Percentiles rank a stretch among this genome's conserved stretches.
phyloP scores from a whole-genome alignment of 2,113 vertebrate species.

The Heloderma charlesbogerti region DNA sequence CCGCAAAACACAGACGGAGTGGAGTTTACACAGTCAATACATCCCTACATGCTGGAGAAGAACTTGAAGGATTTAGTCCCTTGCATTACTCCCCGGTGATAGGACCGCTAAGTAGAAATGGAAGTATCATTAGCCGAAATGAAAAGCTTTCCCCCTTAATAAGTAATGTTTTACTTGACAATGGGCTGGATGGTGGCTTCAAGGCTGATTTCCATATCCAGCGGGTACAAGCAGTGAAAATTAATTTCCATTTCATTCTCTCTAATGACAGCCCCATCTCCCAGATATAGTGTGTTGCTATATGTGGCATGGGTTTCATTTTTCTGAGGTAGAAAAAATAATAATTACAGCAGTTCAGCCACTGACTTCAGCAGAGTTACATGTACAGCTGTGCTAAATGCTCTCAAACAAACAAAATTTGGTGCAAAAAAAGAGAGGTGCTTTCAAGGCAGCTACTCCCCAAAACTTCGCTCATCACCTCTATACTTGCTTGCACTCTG shows the following conservation, averaged over 20 bases:
- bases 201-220: slow-evolving; percentile 69
- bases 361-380: slow-evolving; percentile 31
- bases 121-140: slow-evolving; percentile 32
- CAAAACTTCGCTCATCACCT: neutral
- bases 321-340: slow-evolving; percentile 40
- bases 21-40: no score
- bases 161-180: slow-evolving; percentile 58
- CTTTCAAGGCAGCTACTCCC: neutral
- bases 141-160: slow-evolving; percentile 51
- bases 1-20: no score
- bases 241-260: slow-evolving; percentile 70
- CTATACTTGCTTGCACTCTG: neutral
- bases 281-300: slow-evolving; percentile 68
- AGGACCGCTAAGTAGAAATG: slow-evolving; percentile 41
- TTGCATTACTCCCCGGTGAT: slow-evolving; percentile 29
- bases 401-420: neutral
- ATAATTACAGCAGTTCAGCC: slow-evolving; percentile 54
- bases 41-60: neutral
- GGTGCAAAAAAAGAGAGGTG: neutral
- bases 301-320: slow-evolving; percentile 69
- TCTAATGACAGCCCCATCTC: slow-evolving; percentile 68
- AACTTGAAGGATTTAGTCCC: neutral
- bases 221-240: slow-evolving; percentile 63
- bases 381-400: slow-evolving; percentile 17
- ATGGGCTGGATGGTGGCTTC: slow-evolving; percentile 64